Conservation (phyloP, 2,113 vertebrate genomes). For the Gavia stellata region DNA sequence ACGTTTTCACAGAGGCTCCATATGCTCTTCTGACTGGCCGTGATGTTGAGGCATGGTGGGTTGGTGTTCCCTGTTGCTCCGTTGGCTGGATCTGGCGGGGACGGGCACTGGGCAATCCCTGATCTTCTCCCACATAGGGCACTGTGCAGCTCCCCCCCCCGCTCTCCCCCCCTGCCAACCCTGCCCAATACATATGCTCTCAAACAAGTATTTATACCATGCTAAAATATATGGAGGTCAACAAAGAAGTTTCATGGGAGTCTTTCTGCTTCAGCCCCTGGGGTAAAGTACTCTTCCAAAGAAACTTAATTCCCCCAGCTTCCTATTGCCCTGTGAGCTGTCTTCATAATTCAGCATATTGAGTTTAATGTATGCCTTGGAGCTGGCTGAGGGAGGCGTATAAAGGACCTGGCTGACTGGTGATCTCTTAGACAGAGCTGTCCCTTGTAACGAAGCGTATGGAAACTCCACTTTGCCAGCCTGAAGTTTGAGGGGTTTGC, state of each 20-base stretch:
- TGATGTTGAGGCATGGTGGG: not conserved
- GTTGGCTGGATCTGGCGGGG: not conserved
- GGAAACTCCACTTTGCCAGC: not conserved
- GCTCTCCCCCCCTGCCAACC: not conserved
- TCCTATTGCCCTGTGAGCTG: not conserved
- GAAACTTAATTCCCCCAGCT: not conserved
- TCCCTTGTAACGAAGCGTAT: not conserved
- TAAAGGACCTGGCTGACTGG: not conserved
- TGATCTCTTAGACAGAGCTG: not conserved
- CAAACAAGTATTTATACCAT: not conserved
- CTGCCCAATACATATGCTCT: not conserved
- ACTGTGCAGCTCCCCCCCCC: not conserved
- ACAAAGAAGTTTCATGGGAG: not conserved
- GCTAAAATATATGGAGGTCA: not conserved
- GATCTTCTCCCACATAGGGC: not conserved
- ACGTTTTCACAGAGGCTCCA: not conserved
- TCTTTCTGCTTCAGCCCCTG: not conserved
- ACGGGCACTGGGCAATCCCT: not conserved
- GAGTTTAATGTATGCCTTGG: not conserved
- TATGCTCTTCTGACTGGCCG: not conserved
- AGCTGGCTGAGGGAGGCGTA: not conserved
- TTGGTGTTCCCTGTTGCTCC: not conserved
- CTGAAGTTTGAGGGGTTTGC: not conserved
- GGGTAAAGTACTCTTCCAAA: not conserved
- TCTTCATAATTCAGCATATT: not conserved